A percentile compares a stretch with the other conserved stretches of the same genome.
Conservation (phyloP, 2,797 vertebrate genomes). For the Oreortyx pictus region DNA sequence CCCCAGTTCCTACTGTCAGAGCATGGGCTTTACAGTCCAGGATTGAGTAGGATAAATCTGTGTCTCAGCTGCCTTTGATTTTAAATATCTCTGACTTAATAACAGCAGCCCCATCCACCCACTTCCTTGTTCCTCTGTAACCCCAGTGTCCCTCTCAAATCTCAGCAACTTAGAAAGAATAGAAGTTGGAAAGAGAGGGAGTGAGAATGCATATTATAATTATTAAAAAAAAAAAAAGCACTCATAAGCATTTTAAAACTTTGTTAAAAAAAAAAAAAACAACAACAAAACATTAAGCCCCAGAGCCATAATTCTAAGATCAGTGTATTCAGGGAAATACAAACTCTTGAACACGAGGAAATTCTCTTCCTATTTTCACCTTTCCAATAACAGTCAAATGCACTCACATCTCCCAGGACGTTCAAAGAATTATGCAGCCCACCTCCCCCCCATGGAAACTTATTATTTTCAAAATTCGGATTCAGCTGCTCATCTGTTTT, state of each 20-base stretch:
- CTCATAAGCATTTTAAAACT: constrained; percentile 43
- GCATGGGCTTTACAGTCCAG: background rate
- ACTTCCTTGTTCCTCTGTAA: constrained; percentile 6
- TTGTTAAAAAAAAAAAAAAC: background rate
- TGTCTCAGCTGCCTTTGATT: constrained; percentile 59
- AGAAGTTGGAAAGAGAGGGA: constrained; percentile 6
- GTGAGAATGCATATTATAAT: constrained; percentile 37
- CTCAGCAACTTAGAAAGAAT: constrained; percentile 14
- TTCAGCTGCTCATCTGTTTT: constrained; percentile 57
- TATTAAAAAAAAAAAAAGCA: background rate
- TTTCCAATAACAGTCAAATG: constrained; percentile 42
- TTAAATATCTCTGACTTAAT: constrained; percentile 39
- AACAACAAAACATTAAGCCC: background rate
- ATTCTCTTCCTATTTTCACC: constrained; percentile 2
- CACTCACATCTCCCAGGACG: constrained; percentile 38
- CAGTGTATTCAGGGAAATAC: constrained; percentile 28
- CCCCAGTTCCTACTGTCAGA: constrained; percentile 26
- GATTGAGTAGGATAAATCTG: constrained; percentile 41
- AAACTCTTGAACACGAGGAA: constrained; percentile 33
- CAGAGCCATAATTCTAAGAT: constrained; percentile 51
- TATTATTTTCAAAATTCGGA: constrained; percentile 55
- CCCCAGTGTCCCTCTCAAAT: background rate
- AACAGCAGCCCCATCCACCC: background rate
- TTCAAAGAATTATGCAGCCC: constrained; percentile 54
- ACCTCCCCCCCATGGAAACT: background rate